Percentiles rank a stretch among this genome's conserved stretches.
phyloP scores from a whole-genome alignment of 2,888 invertebrate species.

The Drosophila robusta region DNA sequence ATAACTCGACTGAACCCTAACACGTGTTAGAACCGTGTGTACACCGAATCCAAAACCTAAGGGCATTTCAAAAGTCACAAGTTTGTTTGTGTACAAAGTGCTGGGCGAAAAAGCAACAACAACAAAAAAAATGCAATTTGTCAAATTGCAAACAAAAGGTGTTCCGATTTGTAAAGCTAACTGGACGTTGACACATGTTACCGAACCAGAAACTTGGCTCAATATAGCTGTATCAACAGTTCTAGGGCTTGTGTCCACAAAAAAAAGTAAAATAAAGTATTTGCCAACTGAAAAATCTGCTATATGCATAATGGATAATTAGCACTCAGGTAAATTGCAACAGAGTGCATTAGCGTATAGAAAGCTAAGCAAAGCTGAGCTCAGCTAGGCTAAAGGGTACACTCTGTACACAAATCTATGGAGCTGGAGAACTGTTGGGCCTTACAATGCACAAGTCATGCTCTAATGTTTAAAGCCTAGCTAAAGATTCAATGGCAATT shows the following conservation, averaged over 20 bases:
- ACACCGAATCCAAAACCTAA: not conserved
- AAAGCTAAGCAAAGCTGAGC: constrained; percentile 18
- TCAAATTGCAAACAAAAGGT: constrained; percentile 25
- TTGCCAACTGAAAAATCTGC: constrained; percentile 8
- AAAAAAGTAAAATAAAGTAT: constrained; percentile 7
- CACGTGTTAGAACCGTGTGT: not conserved
- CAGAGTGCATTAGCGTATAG: constrained; percentile 28
- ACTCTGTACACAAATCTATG: not conserved
- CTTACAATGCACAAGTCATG: constrained; percentile 61
- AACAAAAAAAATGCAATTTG: constrained; percentile 36
- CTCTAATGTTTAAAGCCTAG: constrained; percentile 13
- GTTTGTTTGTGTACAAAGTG: constrained; percentile 11
- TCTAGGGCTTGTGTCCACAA: constrained; percentile 20
- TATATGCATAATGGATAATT: constrained; percentile 39
- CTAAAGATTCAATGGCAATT: constrained; percentile 23
- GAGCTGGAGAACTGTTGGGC: constrained; percentile 6
- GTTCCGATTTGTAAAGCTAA: not conserved
- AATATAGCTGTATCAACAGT: constrained; percentile 36
- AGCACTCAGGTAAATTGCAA: constrained; percentile 44
- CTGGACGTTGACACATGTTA: constrained; percentile 13
- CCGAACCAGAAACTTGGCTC: constrained; percentile 5
- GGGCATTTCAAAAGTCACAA: constrained; percentile 1
- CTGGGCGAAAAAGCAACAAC: not conserved
- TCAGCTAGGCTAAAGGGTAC: not conserved
- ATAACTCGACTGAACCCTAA: not conserved